A percentile compares a stretch with the other conserved stretches of the same genome.
These are phyloP conservation scores for Cuniculus paca DNA, from an alignment of 2,797 vertebrate genomes.

Conservation along the genomic window DNA sequence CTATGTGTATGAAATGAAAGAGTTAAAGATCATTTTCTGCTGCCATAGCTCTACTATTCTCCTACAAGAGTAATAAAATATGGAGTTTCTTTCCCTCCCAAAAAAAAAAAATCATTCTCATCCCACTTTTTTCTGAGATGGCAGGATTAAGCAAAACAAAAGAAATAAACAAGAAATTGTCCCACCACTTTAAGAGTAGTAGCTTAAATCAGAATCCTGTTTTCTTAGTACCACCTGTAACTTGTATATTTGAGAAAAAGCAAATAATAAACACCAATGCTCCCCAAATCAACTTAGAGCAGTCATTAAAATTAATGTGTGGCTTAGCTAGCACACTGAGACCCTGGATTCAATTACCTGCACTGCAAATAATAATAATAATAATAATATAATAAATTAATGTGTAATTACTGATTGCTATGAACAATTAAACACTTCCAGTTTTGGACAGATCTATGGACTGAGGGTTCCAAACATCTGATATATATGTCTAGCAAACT, in stretches of 20 bases:
- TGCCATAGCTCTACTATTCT: too few relatives aligned
- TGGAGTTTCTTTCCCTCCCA: too few relatives aligned
- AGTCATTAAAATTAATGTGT: slow-evolving; percentile 38
- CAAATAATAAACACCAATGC: not conserved
- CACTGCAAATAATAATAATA: not conserved
- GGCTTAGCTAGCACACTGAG: not conserved
- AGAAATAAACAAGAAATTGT: not conserved
- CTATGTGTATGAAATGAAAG: not conserved
- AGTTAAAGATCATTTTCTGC: slow-evolving; percentile 10
- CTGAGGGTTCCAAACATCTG: not conserved
- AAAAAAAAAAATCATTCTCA: slow-evolving; percentile 8
- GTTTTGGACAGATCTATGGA: slow-evolving; percentile 1
- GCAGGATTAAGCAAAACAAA: not conserved
- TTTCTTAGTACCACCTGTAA: not conserved
- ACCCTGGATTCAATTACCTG: not conserved
- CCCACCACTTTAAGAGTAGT: not conserved
- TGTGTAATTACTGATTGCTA: not conserved
- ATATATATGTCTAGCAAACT: not conserved
- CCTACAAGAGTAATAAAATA: too few relatives aligned
- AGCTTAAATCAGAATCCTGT: not conserved
- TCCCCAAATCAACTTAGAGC: not conserved
- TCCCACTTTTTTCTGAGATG: not conserved
- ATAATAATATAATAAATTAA: not conserved
- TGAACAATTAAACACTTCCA: slow-evolving; percentile 36
- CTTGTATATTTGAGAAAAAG: not conserved